Evolutionary conservation across 1,140 invertebrate species (phyloP).

Genomic region (Brachionus paranguensis): DNA sequence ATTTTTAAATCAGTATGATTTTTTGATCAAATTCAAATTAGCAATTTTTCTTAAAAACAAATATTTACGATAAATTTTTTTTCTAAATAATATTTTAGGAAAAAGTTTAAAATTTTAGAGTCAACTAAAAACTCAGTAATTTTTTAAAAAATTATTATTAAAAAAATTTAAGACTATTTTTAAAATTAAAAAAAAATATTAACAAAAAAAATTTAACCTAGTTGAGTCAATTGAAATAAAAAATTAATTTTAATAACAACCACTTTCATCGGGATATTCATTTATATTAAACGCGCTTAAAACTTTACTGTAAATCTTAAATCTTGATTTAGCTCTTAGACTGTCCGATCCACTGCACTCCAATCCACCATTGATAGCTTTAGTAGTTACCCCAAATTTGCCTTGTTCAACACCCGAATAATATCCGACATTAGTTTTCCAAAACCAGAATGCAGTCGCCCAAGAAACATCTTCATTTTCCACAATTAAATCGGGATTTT

Average conservation of each 20-base stretch:
- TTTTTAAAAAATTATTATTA: too few relatives aligned
- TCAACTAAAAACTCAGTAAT: too few relatives aligned
- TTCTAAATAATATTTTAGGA: too few relatives aligned
- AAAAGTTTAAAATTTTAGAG: too few relatives aligned
- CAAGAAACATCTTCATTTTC: neutral
- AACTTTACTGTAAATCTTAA: neutral
- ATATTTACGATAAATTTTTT: too few relatives aligned
- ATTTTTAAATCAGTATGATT: too few relatives aligned
- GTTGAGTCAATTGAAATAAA: neutral
- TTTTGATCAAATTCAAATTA: too few relatives aligned
- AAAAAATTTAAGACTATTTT: too few relatives aligned
- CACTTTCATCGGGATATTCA: neutral
- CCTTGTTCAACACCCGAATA: neutral
- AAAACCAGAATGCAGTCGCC: slow-evolving; percentile 18
- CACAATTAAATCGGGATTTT: neutral
- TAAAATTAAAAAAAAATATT: neutral
- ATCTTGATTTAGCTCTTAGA: neutral
- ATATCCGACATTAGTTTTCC: slow-evolving; percentile 1
- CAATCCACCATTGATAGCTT: neutral
- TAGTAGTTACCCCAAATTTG: slow-evolving; percentile 1
- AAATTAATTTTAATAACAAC: neutral
- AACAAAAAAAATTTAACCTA: neutral
- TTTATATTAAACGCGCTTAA: neutral
- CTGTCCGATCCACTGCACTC: neutral
- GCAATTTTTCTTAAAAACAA: too few relatives aligned